These are phyloP conservation scores for Orthonevra nobilis DNA, from an alignment of 2,888 invertebrate genomes.

Conservation along the genomic window DNA sequence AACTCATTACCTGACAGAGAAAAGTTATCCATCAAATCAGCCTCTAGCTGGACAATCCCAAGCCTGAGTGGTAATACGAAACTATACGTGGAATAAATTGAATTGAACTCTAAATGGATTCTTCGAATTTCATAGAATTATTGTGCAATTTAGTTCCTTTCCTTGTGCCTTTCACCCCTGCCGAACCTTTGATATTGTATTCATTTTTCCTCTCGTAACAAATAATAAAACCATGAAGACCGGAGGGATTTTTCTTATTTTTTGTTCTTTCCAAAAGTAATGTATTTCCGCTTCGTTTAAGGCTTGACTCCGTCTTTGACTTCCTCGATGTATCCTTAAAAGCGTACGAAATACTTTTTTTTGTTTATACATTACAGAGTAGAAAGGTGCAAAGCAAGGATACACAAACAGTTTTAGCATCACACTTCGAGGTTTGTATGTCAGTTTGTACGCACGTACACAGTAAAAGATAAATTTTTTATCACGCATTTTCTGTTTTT, in stretches of 20 bases:
- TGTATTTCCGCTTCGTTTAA: slow-evolving; percentile 7
- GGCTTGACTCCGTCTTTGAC: slow-evolving; percentile 2
- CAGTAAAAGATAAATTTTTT: slow-evolving; percentile 12
- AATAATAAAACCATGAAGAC: slow-evolving; percentile 36
- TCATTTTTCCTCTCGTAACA: too few relatives aligned
- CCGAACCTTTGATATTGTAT: slow-evolving; percentile 13
- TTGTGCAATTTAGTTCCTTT: slow-evolving; percentile 5
- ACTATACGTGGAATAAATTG: slow-evolving; percentile 39
- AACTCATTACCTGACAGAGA: slow-evolving; percentile 14
- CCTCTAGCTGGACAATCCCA: too few relatives aligned
- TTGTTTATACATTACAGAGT: too few relatives aligned
- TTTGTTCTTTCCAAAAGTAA: slow-evolving; percentile 3
- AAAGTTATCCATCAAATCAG: slow-evolving; percentile 5
- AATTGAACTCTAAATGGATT: slow-evolving; percentile 26
- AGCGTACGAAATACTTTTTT: too few relatives aligned
- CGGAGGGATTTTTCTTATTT: slow-evolving; percentile 10
- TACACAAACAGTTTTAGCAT: slow-evolving; percentile 16
- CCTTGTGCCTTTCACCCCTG: background rate
- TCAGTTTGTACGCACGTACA: background rate
- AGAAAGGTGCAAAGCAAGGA: background rate
- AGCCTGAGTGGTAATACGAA: too few relatives aligned
- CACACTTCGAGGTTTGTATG: too few relatives aligned
- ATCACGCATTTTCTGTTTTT: slow-evolving; percentile 13
- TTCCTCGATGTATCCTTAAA: background rate
- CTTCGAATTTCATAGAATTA: slow-evolving; percentile 18